These are phyloP conservation scores for Cygnus atratus DNA, from an alignment of 2,113 vertebrate genomes.

Conservation along the genomic window DNA sequence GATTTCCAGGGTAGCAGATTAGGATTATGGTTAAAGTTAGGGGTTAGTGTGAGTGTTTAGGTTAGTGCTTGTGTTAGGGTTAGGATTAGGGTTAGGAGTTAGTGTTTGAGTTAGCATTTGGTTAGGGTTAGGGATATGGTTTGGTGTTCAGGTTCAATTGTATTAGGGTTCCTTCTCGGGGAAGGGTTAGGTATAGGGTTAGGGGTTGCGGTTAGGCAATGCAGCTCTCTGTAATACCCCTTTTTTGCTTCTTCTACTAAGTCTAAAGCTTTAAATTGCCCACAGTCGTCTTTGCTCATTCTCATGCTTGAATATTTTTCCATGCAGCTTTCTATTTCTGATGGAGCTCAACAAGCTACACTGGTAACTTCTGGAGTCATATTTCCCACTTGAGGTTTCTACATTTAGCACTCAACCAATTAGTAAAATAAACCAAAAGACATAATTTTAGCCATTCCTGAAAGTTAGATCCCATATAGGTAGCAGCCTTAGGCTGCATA, in stretches of 20 bases:
- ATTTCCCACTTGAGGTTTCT: not conserved
- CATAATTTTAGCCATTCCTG: not conserved
- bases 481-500: not conserved
- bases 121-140: too few species aligned
- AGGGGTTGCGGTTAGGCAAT: too few species aligned
- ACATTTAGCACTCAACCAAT: not conserved
- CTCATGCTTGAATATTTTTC: not conserved
- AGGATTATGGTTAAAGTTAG: too few species aligned
- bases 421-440: not conserved
- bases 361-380: not conserved
- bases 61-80: too few species aligned
- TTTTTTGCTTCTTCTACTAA: not conserved
- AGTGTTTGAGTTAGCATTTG: too few species aligned
- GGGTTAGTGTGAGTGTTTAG: too few species aligned
- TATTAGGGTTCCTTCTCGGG: too few species aligned
- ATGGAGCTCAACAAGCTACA: not conserved
- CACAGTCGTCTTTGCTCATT: not conserved
- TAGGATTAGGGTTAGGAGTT: too few species aligned
- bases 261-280: not conserved
- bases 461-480: not conserved
- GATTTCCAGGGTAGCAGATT: not conserved
- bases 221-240: not conserved
- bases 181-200: too few species aligned
- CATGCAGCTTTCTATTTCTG: not conserved
- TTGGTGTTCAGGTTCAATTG: too few species aligned